phyloP scores from a whole-genome alignment of 2,797 vertebrate species.

The Rhinatrema bivittatum region DNA sequence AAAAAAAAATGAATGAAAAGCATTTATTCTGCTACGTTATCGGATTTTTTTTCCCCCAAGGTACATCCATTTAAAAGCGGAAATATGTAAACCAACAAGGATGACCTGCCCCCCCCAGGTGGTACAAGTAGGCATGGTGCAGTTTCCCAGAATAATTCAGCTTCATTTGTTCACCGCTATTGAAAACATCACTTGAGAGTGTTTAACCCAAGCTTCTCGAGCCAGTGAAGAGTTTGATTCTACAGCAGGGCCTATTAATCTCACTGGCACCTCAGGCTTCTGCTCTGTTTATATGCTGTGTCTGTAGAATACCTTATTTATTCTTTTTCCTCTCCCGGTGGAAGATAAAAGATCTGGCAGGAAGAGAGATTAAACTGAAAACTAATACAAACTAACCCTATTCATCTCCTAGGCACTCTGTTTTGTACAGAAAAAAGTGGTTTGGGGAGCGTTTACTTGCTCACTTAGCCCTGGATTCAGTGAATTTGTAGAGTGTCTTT shows the following conservation, averaged over 20 bases:
- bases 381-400: constrained; percentile 47
- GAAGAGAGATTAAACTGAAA: constrained; percentile 54
- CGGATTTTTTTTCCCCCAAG: not conserved
- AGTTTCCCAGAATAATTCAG: constrained; percentile 2
- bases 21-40: too few relatives aligned
- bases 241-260: constrained; percentile 45
- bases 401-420: constrained; percentile 40
- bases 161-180: constrained; percentile 23
- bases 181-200: constrained; percentile 34
- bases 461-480: constrained; percentile 14
- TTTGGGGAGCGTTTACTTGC: constrained; percentile 23
- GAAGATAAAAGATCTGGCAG: constrained; percentile 54
- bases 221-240: constrained; percentile 39
- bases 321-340: constrained; percentile 36
- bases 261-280: constrained; percentile 32
- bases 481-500: constrained; percentile 23
- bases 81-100: constrained; percentile 8
- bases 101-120: not conserved
- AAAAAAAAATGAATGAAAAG: too few relatives aligned
- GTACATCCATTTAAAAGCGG: constrained; percentile 5
- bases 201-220: constrained; percentile 29
- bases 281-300: constrained; percentile 30
- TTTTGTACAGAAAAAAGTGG: constrained; percentile 23
- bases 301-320: constrained; percentile 47
- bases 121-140: constrained; percentile 13